phyloP scores from a whole-genome alignment of 1,140 invertebrate species.

The Heliconius himera region DNA sequence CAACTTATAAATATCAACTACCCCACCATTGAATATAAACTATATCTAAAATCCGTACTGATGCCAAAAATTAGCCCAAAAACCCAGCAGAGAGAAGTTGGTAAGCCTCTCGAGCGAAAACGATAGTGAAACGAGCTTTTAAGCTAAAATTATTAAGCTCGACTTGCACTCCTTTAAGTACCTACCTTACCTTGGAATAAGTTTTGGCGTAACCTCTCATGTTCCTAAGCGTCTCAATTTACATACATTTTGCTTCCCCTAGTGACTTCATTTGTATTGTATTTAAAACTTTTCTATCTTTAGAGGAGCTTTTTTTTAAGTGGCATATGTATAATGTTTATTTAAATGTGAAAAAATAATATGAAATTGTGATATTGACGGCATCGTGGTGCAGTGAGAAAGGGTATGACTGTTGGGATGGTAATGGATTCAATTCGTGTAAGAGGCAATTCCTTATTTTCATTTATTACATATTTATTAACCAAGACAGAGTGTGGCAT shows the following conservation, averaged over 20 bases:
- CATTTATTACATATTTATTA: too few species aligned
- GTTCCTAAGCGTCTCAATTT: slow-evolving; percentile 25
- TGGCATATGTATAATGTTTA: not conserved
- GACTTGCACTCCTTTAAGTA: slow-evolving; percentile 60
- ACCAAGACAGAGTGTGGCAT: too few species aligned
- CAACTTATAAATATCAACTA: slow-evolving; percentile 12
- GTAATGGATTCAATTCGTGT: too few species aligned
- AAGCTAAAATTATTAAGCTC: slow-evolving; percentile 78
- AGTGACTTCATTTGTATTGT: slow-evolving; percentile 7
- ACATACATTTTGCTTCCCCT: slow-evolving; percentile 11
- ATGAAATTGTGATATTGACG: too few species aligned
- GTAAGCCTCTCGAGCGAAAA: slow-evolving; percentile 69
- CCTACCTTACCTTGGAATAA: slow-evolving; percentile 43
- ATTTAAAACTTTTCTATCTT: not conserved
- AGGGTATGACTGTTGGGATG: too few species aligned
- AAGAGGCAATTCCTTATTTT: too few species aligned
- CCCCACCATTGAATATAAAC: slow-evolving; percentile 56
- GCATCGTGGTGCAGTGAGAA: too few species aligned
- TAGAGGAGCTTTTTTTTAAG: not conserved
- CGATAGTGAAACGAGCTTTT: slow-evolving; percentile 74
- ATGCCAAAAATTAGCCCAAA: slow-evolving; percentile 74
- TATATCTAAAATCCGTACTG: slow-evolving; percentile 52
- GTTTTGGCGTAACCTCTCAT: slow-evolving; percentile 46
- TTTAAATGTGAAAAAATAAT: not conserved
- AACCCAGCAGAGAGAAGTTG: slow-evolving; percentile 59